Percentiles rank a stretch among this genome's conserved stretches.
Evolutionary conservation across 2,113 vertebrate species (phyloP).

Genomic region (Parotia lawesii): DNA sequence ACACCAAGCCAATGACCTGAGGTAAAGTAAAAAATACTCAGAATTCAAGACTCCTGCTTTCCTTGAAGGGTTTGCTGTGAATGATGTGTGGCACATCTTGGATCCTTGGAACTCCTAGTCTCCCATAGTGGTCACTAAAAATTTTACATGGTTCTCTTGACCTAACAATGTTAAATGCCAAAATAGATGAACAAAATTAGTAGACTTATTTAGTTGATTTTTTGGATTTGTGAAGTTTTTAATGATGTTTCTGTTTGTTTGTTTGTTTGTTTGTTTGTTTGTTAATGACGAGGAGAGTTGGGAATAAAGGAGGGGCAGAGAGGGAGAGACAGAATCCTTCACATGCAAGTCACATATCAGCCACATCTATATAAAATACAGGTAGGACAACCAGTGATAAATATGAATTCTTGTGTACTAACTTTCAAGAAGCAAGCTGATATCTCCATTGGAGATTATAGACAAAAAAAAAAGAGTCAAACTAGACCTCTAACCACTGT

Average conservation of each 20-base stretch:
- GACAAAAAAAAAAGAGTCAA: background rate
- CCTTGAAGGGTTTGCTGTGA: background rate
- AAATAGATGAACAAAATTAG: background rate
- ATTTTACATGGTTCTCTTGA: background rate
- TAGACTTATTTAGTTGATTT: background rate
- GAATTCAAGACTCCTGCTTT: background rate
- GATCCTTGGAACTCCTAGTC: background rate
- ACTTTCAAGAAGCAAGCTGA: background rate
- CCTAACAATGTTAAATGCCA: background rate
- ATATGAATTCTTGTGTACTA: background rate
- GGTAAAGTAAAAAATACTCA: background rate
- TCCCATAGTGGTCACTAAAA: background rate
- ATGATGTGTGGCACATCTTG: rapidly evolving
- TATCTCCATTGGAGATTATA: background rate
- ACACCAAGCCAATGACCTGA: background rate
- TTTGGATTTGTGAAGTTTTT: rapidly evolving
- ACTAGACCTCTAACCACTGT: background rate
- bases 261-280: background rate
- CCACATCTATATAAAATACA: background rate
- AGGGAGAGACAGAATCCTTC: background rate
- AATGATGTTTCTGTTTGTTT: background rate
- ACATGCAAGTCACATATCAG: background rate
- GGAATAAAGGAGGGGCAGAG: background rate
- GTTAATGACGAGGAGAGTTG: background rate
- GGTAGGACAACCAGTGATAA: background rate